Base-by-base conservation (phyloP, 2,888 invertebrate species). In the Mesorhabditis sp. region DNA sequence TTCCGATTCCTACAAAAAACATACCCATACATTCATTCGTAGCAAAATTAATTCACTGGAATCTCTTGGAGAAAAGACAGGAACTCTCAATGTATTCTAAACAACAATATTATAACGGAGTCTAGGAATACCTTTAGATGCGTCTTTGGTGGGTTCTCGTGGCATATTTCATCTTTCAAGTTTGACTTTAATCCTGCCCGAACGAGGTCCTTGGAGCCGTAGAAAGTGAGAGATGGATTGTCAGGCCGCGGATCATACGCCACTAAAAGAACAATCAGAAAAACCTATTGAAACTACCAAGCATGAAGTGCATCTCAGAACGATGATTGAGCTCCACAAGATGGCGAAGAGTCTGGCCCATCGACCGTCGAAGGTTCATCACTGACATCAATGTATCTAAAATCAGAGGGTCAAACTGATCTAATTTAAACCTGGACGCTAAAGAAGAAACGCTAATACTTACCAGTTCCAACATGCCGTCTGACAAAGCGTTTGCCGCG, bases 101-200 rank as follows among this genome's bases (percentile, higher is more conserved):
- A 50, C 28, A 28, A 28, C 28, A 28, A 50, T n/a, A n/a, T 50
- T 50, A n/a, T 13, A 50, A 50, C 2, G 58, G n/a, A 50, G n/a
- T 50, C 10, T 50, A 50, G n/a, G 58, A 10, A 50, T 10, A 50
- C 58, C 58, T 50, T 50, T 50, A 50, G 58, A 10, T 13, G n/a
- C 2, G 7, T 10, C 2, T 50, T 50, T 10, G 58, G 58, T 50
- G n/a, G n/a, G n/a, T 50, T 50, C 58, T 50, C 58, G 7, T 50
- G 58, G n/a, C 58, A 50, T 50, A 50, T 50, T 50, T 50, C 58
- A 50, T 50, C 58, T 50, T 50, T 50, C 58, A 50, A 50, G 7
- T 10, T 50, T 10, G 10, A 13, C n/a, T n/a, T 10, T 50, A 50
- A n/a, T 13, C 10, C 58, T 13, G 58, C 58, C 7, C 58, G 58